phyloP scores from a whole-genome alignment of 2,888 invertebrate genomes.

The Lysandra coridon region DNA sequence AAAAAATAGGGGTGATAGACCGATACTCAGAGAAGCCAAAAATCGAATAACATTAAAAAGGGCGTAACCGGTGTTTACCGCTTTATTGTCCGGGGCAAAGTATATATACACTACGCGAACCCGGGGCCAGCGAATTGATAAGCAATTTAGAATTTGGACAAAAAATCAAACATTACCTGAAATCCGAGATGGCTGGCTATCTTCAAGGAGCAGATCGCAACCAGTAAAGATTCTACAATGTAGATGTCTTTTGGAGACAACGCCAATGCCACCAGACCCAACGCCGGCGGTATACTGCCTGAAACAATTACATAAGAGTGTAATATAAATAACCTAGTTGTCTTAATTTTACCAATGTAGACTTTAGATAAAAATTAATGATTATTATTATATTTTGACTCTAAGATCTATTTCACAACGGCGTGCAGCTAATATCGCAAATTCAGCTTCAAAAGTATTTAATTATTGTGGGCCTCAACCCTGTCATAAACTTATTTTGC shows the following conservation, averaged over 20 bases:
- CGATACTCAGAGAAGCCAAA: too few relatives aligned
- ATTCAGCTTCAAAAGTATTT: neutral
- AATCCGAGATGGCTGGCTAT: slow-evolving; percentile 12
- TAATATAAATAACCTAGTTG: too few relatives aligned
- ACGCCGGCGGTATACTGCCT: slow-evolving; percentile 9
- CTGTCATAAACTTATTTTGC: neutral
- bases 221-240: neutral
- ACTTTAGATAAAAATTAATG: too few relatives aligned
- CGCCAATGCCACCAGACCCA: neutral
- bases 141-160: neutral
- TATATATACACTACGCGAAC: too few relatives aligned
- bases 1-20: too few relatives aligned
- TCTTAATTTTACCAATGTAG: too few relatives aligned
- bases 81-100: too few relatives aligned
- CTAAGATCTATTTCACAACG: too few relatives aligned
- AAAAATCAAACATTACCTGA: slow-evolving; percentile 6
- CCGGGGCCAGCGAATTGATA: too few relatives aligned
- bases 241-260: slow-evolving; percentile 12
- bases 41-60: too few relatives aligned
- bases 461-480: neutral
- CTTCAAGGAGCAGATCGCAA: neutral
- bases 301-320: neutral
- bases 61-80: too few relatives aligned
- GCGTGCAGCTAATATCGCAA: neutral
- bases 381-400: neutral